These are phyloP conservation scores for Vireo griseus DNA, from an alignment of 2,797 vertebrate genomes.

Conservation along the genomic window DNA sequence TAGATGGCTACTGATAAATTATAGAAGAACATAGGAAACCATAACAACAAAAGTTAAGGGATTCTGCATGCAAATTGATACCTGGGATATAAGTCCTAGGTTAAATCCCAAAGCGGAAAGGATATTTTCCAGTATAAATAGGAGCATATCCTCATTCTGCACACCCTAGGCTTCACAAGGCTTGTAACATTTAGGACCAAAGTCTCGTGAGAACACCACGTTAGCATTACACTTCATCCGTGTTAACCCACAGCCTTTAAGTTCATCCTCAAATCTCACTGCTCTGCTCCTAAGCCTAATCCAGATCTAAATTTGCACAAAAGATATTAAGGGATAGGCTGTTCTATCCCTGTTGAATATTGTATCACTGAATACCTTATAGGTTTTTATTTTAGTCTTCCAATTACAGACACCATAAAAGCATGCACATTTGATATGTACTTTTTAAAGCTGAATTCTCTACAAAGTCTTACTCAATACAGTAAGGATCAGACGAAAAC, in stretches of 20 bases:
- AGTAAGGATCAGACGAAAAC: slow-evolving; percentile 10
- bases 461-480: background rate
- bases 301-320: background rate
- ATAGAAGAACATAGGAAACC: background rate
- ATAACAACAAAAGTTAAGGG: background rate
- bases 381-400: background rate
- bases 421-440: background rate
- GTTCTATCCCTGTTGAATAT: background rate
- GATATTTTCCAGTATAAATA: background rate
- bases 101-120: background rate
- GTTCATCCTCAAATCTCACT: background rate
- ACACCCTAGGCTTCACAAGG: background rate
- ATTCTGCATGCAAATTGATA: background rate
- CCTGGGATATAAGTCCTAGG: background rate
- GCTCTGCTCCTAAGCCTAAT: background rate
- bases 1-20: background rate
- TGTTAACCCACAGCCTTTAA: background rate
- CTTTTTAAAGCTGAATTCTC: background rate
- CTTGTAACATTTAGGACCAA: background rate
- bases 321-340: background rate
- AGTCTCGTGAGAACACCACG: background rate
- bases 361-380: background rate
- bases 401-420: background rate
- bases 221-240: background rate
- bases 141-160: background rate